Conservation (phyloP, 2,113 vertebrate species). For the Crypturellus undulatus region DNA sequence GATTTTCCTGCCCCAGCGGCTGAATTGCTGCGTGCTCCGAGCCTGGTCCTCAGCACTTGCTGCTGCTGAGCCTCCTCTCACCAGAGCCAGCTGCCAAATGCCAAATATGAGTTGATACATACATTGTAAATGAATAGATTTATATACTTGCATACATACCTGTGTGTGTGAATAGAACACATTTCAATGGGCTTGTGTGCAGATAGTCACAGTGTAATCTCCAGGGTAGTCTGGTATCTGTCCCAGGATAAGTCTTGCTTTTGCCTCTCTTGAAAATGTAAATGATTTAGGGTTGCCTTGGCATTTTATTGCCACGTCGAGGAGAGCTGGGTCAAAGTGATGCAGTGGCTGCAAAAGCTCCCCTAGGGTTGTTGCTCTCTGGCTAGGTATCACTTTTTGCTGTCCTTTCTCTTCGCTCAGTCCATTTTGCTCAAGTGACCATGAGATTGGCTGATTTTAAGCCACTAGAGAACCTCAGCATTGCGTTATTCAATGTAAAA, state of each 20-base stretch:
- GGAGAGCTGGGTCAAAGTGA: not conserved
- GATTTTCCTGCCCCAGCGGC: not conserved
- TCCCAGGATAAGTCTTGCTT: not conserved
- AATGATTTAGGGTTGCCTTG: not conserved
- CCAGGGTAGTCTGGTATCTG: not conserved
- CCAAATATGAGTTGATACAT: not conserved
- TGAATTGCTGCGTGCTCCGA: not conserved
- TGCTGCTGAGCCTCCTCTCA: not conserved
- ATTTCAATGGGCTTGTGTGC: not conserved
- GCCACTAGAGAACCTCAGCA: not conserved
- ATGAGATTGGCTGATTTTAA: not conserved
- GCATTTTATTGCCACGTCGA: not conserved
- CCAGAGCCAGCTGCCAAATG: not conserved
- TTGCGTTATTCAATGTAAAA: not conserved
- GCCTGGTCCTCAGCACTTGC: rapidly evolving
- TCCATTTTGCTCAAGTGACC: not conserved
- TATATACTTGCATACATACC: not conserved
- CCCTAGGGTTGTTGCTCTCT: not conserved
- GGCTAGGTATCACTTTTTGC: not conserved
- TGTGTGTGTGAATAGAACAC: not conserved
- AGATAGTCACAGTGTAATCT: not conserved
- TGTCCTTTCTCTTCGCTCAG: not conserved
- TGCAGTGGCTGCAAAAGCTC: not conserved
- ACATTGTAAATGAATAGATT: not conserved
- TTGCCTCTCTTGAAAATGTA: not conserved